Base-by-base conservation (phyloP, 1,140 invertebrate genomes). In the Diabrotica undecimpunctata region DNA sequence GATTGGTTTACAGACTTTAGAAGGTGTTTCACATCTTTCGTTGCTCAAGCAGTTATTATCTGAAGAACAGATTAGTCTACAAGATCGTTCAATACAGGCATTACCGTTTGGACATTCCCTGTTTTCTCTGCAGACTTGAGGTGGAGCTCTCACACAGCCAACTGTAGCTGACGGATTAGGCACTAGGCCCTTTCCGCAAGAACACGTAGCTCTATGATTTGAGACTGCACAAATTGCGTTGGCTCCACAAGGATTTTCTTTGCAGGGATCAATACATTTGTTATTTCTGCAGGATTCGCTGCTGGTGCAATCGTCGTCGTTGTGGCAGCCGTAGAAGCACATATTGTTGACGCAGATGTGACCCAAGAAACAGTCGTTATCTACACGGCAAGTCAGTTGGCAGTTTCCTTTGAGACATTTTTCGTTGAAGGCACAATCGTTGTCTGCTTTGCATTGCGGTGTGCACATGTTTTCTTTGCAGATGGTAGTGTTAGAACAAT, bases 351-450 rank as follows among this genome's bases (percentile, higher is more conserved):
- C 79, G 74, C 93, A 96, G 67, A 95, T 92, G 72, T 96, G 92
- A 9, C 93, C 93, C 9, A 95, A 80, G 84, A 94, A 95, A 74
- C 94, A 96, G 72, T 96, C 94, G 69, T 95, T 93, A 75, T 95
- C 92, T 0, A 94, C 85, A 58, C 91, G 85, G 72, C 94, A 96
- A 3, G 93, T 95, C 36, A 95, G 80, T 62, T 92, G 85, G 74
- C 94, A 96, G 70, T 87, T 88, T 61, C 87, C 88, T 72, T 84
- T 83, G 5, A 92, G 80, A 79, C 94, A 96, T 79, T 93, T 92
- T 78, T 96, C 93, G 75, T 95, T 95, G 56, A 91, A 83, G n/a
- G 93, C 93, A 79, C 94, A 96, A 61, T 93, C 85, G 67, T 89
- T 87, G 77, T 96, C 93, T n/a, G 75, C 79, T 36, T 78, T 78